Conservation (phyloP, 2,888 invertebrate species). For the Eupithecia dodoneata region DNA sequence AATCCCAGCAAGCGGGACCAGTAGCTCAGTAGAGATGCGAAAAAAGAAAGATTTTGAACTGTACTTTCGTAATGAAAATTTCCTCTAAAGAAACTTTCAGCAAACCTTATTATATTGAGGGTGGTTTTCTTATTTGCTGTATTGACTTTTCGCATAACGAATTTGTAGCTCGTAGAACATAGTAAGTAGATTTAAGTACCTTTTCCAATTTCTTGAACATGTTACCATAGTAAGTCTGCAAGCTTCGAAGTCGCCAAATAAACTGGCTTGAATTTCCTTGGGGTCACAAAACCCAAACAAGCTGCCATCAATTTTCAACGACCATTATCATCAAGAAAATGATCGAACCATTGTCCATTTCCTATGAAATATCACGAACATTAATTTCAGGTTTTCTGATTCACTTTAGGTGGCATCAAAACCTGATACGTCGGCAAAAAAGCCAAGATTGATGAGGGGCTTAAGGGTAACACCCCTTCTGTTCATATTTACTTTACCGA, state of each 20-base stretch:
- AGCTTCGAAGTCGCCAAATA: background rate
- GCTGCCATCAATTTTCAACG: slow-evolving; percentile 24
- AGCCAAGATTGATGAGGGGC: slow-evolving; percentile 52
- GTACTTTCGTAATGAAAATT: slow-evolving; percentile 24
- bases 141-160: background rate
- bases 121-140: background rate
- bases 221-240: background rate
- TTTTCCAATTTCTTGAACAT: too few relatives aligned
- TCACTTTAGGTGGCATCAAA: slow-evolving; percentile 51
- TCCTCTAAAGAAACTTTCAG: slow-evolving; percentile 21
- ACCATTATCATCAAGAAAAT: slow-evolving; percentile 27
- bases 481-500: slow-evolving; percentile 38
- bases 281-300: slow-evolving; percentile 9
- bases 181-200: background rate
- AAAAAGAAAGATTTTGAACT: slow-evolving; percentile 18
- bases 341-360: slow-evolving; percentile 41
- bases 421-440: slow-evolving; percentile 61
- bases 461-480: slow-evolving; percentile 32
- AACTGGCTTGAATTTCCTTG: slow-evolving; percentile 5
- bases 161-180: background rate
- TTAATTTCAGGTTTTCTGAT: slow-evolving; percentile 50
- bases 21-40: slow-evolving; percentile 7
- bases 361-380: slow-evolving; percentile 49
- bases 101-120: background rate
- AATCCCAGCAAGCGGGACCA: slow-evolving; percentile 15